phyloP scores from a whole-genome alignment of 1,140 invertebrate species.

The Nymphalis io region DNA sequence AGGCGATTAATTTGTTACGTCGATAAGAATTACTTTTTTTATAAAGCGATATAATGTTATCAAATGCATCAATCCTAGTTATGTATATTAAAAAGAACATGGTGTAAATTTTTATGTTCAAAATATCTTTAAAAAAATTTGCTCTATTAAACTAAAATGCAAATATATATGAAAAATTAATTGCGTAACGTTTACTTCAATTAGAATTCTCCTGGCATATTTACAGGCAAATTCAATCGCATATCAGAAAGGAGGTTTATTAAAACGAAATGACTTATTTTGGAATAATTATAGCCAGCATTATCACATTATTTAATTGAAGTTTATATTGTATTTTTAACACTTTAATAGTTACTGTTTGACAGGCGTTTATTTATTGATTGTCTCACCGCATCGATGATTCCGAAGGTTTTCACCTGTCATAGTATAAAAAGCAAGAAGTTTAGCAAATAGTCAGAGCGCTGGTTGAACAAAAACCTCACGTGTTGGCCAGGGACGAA shows the following conservation, averaged over 20 bases:
- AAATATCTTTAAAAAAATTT: neutral
- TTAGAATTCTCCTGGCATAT: no score
- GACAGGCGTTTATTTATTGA: conserved; percentile 32
- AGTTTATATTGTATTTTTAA: neutral
- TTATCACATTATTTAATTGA: no score
- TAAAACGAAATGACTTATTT: no score
- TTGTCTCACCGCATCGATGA: conserved; percentile 26
- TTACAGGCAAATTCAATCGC: no score
- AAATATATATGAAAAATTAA: no score
- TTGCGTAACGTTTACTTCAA: no score
- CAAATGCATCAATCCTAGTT: no score
- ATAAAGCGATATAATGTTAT: no score
- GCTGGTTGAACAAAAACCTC: conserved; percentile 51
- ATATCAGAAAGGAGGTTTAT: no score
- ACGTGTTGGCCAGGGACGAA: conserved; percentile 51
- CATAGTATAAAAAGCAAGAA: conserved; percentile 50
- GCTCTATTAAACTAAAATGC: neutral
- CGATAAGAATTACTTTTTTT: neutral
- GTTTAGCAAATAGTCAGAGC: conserved; percentile 32
- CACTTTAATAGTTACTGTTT: neutral
- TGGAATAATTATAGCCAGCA: no score
- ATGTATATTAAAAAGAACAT: no score
- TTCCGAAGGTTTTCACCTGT: conserved; percentile 51
- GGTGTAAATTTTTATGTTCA: neutral
- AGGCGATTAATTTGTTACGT: conserved; percentile 2